Base-by-base conservation (phyloP, 1,140 invertebrate species). In the Brachionus manjavacas region DNA sequence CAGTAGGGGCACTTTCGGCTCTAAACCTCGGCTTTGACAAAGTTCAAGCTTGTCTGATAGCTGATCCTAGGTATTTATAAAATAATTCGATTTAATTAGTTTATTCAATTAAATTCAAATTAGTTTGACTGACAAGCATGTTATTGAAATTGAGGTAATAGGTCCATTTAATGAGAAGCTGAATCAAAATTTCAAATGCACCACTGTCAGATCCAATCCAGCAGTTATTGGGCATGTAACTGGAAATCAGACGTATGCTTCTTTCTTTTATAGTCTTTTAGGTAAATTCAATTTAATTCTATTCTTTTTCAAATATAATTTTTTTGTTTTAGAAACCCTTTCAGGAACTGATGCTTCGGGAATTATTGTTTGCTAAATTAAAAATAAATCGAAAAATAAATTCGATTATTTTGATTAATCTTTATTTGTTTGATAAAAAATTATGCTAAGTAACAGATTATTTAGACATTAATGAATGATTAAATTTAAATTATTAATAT, bases 1-100 rank as follows among this genome's bases (percentile, higher is more conserved):
- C 91, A 35, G 91, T 89, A 28, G 92, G 91, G 23, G 91, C 92
- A 8, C 86, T 92, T 46, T 91, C 91, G 9, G 92, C 91, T 12
- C 88, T 90, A 85, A 92, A 91, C 86, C 88, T 92, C n/a, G 92
- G 92, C 4, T 92, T 93, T 87, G 91, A 92, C 85, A 87, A 89
- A 80, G 91, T 92, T 4, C 85, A 88, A 68, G 92, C 91, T 6
- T 88, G 88, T 78, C 87, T 92, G 4, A 87, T 92, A 41, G 87
- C 91, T 39, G 91, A 92, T 88, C 91, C 92, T 78, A 88, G 87
- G 91, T 92, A 88, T 86, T 86, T 16, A 6, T 31, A 28, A 66
- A 3, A 60, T 11, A 8, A 68, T 68, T 46, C n/a, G 4, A 72
- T 12, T 35, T 41, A 20, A 41, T 41, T 72, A 16, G 4, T n/a